These are phyloP conservation scores for Istiophorus platypterus DNA, from an alignment of 2,113 vertebrate species.

Conservation along the genomic window DNA sequence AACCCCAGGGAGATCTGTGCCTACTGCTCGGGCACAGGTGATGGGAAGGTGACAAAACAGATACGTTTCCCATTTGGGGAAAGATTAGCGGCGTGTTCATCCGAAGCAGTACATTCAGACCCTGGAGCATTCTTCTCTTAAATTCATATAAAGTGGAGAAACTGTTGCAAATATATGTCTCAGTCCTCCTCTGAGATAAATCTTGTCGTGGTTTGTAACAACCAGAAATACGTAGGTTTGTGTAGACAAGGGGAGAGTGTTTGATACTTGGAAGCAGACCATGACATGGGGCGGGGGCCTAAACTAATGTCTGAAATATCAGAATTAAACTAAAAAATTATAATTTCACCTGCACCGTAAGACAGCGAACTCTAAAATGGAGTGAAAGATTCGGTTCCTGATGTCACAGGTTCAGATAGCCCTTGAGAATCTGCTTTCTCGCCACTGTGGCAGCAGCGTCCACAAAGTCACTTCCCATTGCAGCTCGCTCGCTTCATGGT, in stretches of 20 bases:
- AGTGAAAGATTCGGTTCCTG: constrained; percentile 20
- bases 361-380: neutral
- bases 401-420: constrained; percentile 60
- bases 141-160: neutral
- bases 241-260: neutral
- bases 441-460: constrained; percentile 55
- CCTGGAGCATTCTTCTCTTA: neutral
- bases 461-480: constrained; percentile 50
- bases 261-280: neutral
- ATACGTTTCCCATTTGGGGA: constrained; percentile 6
- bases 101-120: constrained; percentile 21
- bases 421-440: constrained; percentile 73
- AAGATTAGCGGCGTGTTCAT: neutral
- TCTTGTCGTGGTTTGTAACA: neutral
- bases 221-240: neutral
- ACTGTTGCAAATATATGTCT: constrained; percentile 3
- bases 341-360: neutral
- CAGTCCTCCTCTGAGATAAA: neutral
- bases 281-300: neutral
- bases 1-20: neutral
- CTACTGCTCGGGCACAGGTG: neutral
- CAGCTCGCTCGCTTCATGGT: constrained; percentile 40
- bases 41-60: constrained; percentile 14
- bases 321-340: rapidly evolving
- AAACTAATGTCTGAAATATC: neutral